These are phyloP conservation scores for Aulostomus chinensis DNA, from an alignment of 2,797 vertebrate genomes.

Conservation along the genomic window DNA sequence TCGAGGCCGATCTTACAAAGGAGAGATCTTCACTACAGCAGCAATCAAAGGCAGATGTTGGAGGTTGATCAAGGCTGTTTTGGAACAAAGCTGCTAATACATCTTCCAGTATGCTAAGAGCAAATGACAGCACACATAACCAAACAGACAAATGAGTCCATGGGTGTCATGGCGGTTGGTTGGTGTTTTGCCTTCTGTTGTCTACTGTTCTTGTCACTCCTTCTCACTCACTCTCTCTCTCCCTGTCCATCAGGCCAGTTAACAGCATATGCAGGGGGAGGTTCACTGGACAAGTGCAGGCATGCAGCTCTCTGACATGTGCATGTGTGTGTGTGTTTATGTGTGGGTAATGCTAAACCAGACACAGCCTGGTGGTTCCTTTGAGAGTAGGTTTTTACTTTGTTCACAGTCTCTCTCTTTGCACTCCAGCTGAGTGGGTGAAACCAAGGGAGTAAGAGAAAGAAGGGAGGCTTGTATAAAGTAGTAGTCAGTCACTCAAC, in stretches of 20 bases:
- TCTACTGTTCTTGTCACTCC: background rate
- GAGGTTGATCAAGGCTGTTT: slow-evolving; percentile 18
- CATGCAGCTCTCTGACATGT: slow-evolving; percentile 42
- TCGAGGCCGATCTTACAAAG: slow-evolving; percentile 18
- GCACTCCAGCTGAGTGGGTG: slow-evolving; percentile 55
- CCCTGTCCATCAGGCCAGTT: slow-evolving; percentile 5
- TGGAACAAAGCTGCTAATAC: slow-evolving; percentile 26
- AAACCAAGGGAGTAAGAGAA: slow-evolving; percentile 25
- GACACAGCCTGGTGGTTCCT: slow-evolving; percentile 42
- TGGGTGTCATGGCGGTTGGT: background rate
- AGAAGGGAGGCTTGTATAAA: slow-evolving; percentile 11
- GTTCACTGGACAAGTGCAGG: slow-evolving; percentile 24
- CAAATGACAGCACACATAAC: slow-evolving; percentile 4
- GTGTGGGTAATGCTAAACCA: slow-evolving; percentile 51
- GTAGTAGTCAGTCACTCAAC: slow-evolving; percentile 32
- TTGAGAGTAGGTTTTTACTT: slow-evolving; percentile 39
- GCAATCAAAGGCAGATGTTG: slow-evolving; percentile 53
- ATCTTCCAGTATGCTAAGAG: background rate
- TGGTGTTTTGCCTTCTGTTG: background rate
- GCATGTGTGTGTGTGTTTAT: slow-evolving; percentile 11
- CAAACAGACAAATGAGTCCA: background rate
- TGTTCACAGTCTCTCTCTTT: slow-evolving; percentile 18
- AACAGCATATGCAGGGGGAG: slow-evolving; percentile 16
- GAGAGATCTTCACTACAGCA: slow-evolving; percentile 6
- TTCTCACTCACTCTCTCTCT: slow-evolving; percentile 3